These are phyloP conservation scores for Erpobdella octoculata DNA, from an alignment of 2,888 invertebrate species.

Conservation along the genomic window DNA sequence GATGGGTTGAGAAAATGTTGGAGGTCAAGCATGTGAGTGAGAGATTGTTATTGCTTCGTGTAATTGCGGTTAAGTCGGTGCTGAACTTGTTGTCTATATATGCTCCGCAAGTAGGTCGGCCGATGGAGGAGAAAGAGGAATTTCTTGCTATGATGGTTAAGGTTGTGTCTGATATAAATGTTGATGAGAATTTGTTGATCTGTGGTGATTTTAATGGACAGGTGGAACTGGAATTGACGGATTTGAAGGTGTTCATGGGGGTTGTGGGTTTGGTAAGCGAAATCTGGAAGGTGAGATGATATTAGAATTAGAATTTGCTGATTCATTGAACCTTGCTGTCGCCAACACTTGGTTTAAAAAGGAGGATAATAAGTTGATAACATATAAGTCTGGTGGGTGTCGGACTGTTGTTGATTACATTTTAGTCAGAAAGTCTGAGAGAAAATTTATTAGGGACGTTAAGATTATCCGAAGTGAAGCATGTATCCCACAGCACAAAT, in stretches of 20 bases:
- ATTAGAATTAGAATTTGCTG: background rate
- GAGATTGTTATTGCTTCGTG: background rate
- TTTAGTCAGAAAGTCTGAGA: background rate
- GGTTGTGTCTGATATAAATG: background rate
- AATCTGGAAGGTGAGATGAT: background rate
- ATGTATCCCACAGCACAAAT: background rate
- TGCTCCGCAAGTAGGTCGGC: background rate
- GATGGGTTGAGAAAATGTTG: background rate
- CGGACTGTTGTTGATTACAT: background rate
- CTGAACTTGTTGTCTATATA: background rate
- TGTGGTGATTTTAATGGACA: slow-evolving; percentile 1
- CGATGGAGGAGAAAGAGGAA: background rate
- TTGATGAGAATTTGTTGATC: background rate
- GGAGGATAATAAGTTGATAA: background rate
- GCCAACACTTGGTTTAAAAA: background rate
- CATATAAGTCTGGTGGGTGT: background rate
- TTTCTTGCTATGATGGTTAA: background rate
- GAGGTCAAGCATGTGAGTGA: background rate
- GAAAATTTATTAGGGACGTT: background rate
- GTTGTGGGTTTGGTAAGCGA: background rate
- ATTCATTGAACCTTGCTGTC: background rate
- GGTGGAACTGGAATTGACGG: background rate
- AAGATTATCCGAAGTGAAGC: background rate
- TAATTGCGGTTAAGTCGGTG: background rate
- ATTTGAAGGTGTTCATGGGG: background rate